A percentile compares a stretch with the other conserved stretches of the same genome.
phyloP scores from a whole-genome alignment of 2,113 vertebrate genomes.

The Pholis gunnellus region DNA sequence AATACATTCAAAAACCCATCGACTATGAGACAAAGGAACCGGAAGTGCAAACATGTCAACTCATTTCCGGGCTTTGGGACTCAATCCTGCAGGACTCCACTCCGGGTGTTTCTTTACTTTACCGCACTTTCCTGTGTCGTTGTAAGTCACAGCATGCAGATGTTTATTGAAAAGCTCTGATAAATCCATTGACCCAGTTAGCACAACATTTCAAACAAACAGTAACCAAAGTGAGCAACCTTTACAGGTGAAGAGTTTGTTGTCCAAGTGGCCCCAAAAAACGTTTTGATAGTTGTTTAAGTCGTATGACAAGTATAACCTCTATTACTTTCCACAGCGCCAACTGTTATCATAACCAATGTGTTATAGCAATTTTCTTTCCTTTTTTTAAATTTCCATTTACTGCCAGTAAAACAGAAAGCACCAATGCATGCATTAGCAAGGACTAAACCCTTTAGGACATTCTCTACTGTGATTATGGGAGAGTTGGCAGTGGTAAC shows the following conservation, averaged over 20 bases:
- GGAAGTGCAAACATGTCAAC: not conserved
- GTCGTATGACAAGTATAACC: not conserved
- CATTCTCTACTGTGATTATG: not conserved
- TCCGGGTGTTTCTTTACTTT: too few relatives aligned
- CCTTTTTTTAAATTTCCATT: not conserved
- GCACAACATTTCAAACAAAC: not conserved
- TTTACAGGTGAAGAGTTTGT: not conserved
- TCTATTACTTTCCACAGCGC: not conserved
- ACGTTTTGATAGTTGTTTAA: not conserved
- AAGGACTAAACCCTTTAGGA: not conserved
- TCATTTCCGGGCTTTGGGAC: too few relatives aligned
- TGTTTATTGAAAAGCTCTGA: not conserved
- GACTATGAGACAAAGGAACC: too few relatives aligned
- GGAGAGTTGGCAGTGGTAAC: not conserved
- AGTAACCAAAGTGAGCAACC: not conserved
- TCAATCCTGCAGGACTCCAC: too few relatives aligned
- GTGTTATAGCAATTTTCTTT: not conserved
- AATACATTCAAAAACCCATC: too few relatives aligned
- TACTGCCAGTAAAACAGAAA: not conserved
- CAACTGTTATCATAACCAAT: not conserved
- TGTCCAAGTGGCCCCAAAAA: not conserved
- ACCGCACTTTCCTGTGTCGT: too few relatives aligned
- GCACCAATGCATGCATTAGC: not conserved
- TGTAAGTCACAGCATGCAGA: too few relatives aligned
- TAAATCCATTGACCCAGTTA: not conserved